Base-by-base conservation (phyloP, 2,888 invertebrate species). In the Selenia dentaria region DNA sequence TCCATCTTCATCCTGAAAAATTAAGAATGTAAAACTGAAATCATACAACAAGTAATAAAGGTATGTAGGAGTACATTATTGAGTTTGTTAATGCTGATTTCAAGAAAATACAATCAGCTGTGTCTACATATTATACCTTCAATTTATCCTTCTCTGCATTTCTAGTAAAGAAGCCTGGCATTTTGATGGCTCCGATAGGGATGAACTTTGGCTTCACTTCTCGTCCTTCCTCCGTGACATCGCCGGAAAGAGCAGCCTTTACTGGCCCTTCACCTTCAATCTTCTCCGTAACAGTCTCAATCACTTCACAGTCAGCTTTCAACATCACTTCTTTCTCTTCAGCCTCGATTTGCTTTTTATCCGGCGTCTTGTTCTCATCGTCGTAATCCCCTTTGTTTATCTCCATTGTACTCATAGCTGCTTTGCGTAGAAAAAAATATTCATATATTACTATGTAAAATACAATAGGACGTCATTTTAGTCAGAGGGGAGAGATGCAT, bases 161-260 rank as follows among this genome's bases (percentile, higher is more conserved):
- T 62, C 95, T 93, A 49, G 94, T 94, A 68, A 96, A 96, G 84
- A 96, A 96, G 9, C 96, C 96, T 2, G 96, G 96, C 93, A 96
- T 94, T 85, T 96, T 96, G 56, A 96, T 95, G n/a, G 95, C 96
- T 35, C 96, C 96, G 66, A 96, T 96, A 2, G 96, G 96, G 64
- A 96, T 96, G 75, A 95, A 96, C 75, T 94, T 95, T 46, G 95
- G 95, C 70, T 94, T 94, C 20, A 95, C 95, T 83, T 95, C 95
- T 51, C 94, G 92, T 35, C 94, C 95, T 60, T 94, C 94, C 61
- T 93, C 93, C 3, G 92, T 92, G 11, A 92, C 91, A 48, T 87
- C 87, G 9, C 91, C 90, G 1, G 84, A 86, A n/a, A 89, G 79
- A 27, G 93, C 93, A 4, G 92, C 88, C 57, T 86, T 87, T 24